A percentile compares a stretch with the other conserved stretches of the same genome.
Evolutionary conservation across 1,140 invertebrate species (phyloP).

Genomic region (Zophobas atratus): DNA sequence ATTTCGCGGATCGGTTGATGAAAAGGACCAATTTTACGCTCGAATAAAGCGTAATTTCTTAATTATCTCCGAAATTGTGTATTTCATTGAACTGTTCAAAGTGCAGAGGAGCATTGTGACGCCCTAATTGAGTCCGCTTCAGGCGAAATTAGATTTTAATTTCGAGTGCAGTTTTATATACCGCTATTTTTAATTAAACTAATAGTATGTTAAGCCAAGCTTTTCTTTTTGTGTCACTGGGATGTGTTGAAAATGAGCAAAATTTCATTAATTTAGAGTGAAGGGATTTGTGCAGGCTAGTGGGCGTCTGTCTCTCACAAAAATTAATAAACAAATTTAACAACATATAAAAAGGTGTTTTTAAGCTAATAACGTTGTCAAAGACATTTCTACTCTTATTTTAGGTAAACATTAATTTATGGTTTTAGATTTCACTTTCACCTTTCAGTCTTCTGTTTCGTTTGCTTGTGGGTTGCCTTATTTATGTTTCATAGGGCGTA

Average conservation of each 20-base stretch:
- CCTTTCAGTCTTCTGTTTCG: too few relatives aligned
- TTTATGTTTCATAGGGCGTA: too few relatives aligned
- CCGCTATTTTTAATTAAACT: conserved; percentile 35
- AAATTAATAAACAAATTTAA: too few relatives aligned
- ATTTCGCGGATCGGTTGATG: neutral
- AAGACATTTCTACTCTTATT: too few relatives aligned
- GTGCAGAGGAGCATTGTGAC: conserved; percentile 5
- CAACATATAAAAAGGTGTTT: too few relatives aligned
- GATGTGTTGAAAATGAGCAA: neutral
- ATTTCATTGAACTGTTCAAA: conserved; percentile 21
- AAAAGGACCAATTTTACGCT: conserved; percentile 1
- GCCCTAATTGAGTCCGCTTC: conserved; percentile 22
- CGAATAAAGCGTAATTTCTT: conserved; percentile 15
- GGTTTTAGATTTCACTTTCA: too few relatives aligned
- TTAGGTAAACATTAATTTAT: too few relatives aligned
- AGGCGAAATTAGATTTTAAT: conserved; percentile 35
- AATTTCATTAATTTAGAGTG: neutral
- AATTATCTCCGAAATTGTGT: conserved; percentile 24
- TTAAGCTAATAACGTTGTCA: too few relatives aligned
- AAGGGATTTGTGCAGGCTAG: too few relatives aligned
- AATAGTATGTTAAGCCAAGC: conserved; percentile 9
- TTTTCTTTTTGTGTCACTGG: conserved; percentile 11
- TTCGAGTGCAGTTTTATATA: conserved; percentile 17
- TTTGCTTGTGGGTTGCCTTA: too few relatives aligned
- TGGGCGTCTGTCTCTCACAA: too few relatives aligned